phyloP scores from a whole-genome alignment of 1,140 invertebrate genomes.

The Mya arenaria region DNA sequence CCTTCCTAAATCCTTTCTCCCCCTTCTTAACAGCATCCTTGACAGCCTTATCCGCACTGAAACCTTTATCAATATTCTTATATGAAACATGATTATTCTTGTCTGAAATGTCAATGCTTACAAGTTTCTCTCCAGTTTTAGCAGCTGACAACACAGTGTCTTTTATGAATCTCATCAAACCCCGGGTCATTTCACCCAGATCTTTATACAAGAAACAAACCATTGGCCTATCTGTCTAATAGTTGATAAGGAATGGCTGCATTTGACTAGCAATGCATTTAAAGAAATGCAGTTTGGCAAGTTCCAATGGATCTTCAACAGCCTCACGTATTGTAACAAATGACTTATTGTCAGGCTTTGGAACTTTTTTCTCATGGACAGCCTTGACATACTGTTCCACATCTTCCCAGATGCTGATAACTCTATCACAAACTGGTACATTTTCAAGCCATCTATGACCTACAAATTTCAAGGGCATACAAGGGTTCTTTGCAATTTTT shows the following conservation, averaged over 20 bases:
- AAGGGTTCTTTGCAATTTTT: too few species aligned
- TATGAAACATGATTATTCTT: conserved; percentile 1
- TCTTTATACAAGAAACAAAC: conserved; percentile 32
- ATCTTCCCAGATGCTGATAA: conserved; percentile 21
- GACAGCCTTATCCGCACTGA: conserved; percentile 14
- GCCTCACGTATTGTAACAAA: neutral
- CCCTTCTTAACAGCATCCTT: conserved; percentile 8
- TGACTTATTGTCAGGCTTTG: conserved; percentile 28
- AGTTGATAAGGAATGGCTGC: conserved; percentile 48
- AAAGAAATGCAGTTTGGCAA: conserved; percentile 38
- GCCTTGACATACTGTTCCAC: conserved; percentile 26
- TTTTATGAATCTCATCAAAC: conserved; percentile 44
- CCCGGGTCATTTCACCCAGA: neutral
- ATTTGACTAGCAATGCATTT: conserved; percentile 18
- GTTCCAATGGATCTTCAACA: conserved; percentile 13
- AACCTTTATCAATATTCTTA: conserved; percentile 11
- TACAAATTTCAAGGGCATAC: conserved; percentile 54
- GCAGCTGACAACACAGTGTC: neutral
- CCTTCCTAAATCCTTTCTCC: neutral
- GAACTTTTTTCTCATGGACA: neutral
- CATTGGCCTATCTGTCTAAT: conserved; percentile 38
- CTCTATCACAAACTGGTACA: conserved; percentile 12
- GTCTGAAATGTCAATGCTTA: conserved; percentile 14
- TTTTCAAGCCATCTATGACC: conserved; percentile 54
- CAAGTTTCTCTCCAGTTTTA: too few species aligned